phyloP scores from a whole-genome alignment of 2,888 invertebrate species.

The Mythimna lalbum region DNA sequence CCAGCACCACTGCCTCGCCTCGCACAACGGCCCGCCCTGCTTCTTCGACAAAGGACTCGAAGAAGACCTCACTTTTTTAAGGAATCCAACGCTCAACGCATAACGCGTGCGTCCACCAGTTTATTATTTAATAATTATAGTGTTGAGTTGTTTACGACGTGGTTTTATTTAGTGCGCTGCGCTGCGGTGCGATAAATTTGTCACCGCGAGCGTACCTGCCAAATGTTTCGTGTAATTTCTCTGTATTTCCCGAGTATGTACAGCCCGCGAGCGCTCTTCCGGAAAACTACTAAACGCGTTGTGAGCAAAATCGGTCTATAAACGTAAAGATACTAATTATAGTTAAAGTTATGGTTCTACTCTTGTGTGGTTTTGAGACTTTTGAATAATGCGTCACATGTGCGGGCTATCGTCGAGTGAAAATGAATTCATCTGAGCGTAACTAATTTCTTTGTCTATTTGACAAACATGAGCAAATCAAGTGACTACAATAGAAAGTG shows the following conservation, averaged over 20 bases:
- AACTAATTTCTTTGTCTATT: conserved; percentile 61
- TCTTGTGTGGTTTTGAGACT: too few relatives aligned
- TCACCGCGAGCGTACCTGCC: conserved; percentile 34
- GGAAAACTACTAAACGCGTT: background rate
- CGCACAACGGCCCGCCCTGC: conserved; percentile 64
- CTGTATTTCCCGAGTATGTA: conserved; percentile 7
- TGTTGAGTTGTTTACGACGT: conserved; percentile 60
- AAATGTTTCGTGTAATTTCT: conserved; percentile 33
- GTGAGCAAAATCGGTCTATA: background rate
- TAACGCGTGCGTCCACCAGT: conserved; percentile 43
- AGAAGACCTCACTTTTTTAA: conserved; percentile 67
- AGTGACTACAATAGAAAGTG: conserved; percentile 69
- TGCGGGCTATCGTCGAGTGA: background rate
- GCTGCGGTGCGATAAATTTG: conserved; percentile 51
- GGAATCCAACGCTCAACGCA: conserved; percentile 61
- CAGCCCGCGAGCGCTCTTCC: background rate
- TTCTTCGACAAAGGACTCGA: conserved; percentile 72
- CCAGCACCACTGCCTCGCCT: conserved; percentile 72
- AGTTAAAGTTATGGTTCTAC: background rate
- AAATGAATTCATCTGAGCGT: conserved; percentile 38
- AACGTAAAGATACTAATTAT: background rate
- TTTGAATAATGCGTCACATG: background rate
- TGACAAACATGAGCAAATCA: conserved; percentile 66
- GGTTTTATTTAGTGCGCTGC: conserved; percentile 53
- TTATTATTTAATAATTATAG: conserved; percentile 64